phyloP scores from a whole-genome alignment of 1,140 invertebrate genomes.

The Drosophila cardini region DNA sequence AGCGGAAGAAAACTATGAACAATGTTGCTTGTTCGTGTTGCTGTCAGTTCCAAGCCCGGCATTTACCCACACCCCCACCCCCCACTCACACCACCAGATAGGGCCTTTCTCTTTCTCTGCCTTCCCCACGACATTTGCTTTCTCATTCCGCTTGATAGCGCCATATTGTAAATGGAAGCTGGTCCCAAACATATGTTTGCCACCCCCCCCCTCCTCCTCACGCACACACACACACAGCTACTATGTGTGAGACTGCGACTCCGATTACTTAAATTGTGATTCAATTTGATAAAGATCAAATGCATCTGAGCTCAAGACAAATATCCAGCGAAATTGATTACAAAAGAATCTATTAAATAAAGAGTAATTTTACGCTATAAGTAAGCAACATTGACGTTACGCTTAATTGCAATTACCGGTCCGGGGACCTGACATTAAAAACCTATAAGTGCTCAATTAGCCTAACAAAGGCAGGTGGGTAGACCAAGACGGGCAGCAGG shows the following conservation, averaged over 20 bases:
- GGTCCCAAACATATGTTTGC: slow-evolving; percentile 73
- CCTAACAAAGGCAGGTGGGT: slow-evolving; percentile 11
- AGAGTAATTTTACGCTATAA: not conserved
- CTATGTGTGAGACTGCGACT: slow-evolving; percentile 18
- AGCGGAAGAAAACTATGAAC: slow-evolving; percentile 23
- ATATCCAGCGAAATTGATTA: not conserved
- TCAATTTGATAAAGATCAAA: slow-evolving; percentile 61
- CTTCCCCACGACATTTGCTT: slow-evolving; percentile 13
- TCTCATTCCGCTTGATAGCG: slow-evolving; percentile 16
- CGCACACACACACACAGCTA: slow-evolving; percentile 21
- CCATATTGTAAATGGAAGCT: slow-evolving; percentile 75
- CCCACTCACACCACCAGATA: not conserved
- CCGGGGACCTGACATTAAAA: slow-evolving; percentile 35
- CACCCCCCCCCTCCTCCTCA: slow-evolving; percentile 13
- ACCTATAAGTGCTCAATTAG: slow-evolving; percentile 51
- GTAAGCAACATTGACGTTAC: not conserved
- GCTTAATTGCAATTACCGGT: slow-evolving; percentile 55
- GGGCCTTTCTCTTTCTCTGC: not conserved
- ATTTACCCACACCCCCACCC: not conserved
- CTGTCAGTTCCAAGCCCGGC: slow-evolving; percentile 40
- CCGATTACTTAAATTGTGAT: slow-evolving; percentile 59
- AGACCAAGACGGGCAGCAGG: not conserved
- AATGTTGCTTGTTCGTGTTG: slow-evolving; percentile 31
- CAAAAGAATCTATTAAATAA: not conserved
- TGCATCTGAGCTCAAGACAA: slow-evolving; percentile 27